Evolutionary conservation across 2,888 invertebrate species (phyloP), one percentile per base, ranked within the genome.

Genomic region (Mythimna pallens): DNA sequence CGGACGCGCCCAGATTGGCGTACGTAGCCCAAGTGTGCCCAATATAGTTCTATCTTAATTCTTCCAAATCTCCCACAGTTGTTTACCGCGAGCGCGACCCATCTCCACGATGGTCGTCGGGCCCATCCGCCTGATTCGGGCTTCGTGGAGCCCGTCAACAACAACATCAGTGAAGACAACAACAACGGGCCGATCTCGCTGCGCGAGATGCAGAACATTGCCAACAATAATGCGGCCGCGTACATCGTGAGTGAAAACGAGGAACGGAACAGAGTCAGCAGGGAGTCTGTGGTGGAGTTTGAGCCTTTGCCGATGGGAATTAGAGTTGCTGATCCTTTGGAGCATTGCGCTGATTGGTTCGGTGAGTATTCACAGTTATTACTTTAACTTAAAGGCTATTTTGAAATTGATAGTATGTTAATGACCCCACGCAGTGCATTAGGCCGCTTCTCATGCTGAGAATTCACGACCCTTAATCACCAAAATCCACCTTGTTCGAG

Each of bases 191-290:
- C 96, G 47, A 96, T 97, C 81, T 97, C 97, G 25, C 90, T 96
- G 69, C 95, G 96, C 34, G 96, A 97, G 90, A 94, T 97, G 94
- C 96, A 97, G 91, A 97, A 97, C 91, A 97, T 97, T 85, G 96
- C 96, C 77, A 97, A 97, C 90, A 97, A 97, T 90, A 97, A 97
- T 83, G 96, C 96, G 0, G 92, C 94, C 0, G 95, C 94, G 20
- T 97, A 96, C 90, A 96, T 97, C 86, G 92, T 93, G 81, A 96
- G 96, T 84, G 96, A 96, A 85, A 96, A 96, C 76, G 96, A 96
- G 81, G 95, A 96, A 88, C 85, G 95, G 82, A 95, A 95, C 82
- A 88, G 94, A 69, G 90, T 93, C 80, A 94, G 94, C 83, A 88
- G 95, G 22, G 96, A 96, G 86, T 95, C 95, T 1, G 94, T 95